phyloP scores from a whole-genome alignment of 2,797 vertebrate genomes.

The Heteromormyrus szaboi region DNA sequence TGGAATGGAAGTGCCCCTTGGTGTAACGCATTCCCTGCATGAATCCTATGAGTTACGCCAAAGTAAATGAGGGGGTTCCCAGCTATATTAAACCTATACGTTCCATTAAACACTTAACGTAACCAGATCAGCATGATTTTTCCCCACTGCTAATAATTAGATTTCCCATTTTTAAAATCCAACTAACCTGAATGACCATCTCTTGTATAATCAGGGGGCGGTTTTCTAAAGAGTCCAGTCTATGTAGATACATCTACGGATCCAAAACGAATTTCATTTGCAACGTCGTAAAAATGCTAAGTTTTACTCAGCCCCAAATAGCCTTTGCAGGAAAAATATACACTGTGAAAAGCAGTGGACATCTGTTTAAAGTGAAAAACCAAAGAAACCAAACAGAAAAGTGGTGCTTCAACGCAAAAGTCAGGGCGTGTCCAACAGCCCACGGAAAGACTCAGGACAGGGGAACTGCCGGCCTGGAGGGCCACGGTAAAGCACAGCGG shows the following conservation, averaged over 20 bases:
- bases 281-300: neutral
- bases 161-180: slow-evolving; percentile 7
- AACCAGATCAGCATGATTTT: neutral
- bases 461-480: neutral
- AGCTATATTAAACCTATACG: neutral
- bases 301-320: neutral
- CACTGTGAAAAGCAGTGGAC: neutral
- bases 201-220: neutral
- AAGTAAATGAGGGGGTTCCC: neutral
- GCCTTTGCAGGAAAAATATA: neutral
- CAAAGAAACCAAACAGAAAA: slow-evolving; percentile 13
- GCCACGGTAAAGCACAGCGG: neutral
- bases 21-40: neutral
- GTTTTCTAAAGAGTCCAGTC: neutral
- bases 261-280: neutral
- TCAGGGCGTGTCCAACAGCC: neutral
- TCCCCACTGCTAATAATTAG: neutral
- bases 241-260: neutral
- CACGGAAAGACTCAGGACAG: neutral
- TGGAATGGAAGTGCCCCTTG: neutral
- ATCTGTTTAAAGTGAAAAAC: neutral
- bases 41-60: neutral
- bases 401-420: neutral
- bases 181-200: neutral
- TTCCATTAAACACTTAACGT: neutral